These are phyloP conservation scores for Echinops telfairi DNA, from an alignment of 2,113 vertebrate genomes.

Conservation along the genomic window DNA sequence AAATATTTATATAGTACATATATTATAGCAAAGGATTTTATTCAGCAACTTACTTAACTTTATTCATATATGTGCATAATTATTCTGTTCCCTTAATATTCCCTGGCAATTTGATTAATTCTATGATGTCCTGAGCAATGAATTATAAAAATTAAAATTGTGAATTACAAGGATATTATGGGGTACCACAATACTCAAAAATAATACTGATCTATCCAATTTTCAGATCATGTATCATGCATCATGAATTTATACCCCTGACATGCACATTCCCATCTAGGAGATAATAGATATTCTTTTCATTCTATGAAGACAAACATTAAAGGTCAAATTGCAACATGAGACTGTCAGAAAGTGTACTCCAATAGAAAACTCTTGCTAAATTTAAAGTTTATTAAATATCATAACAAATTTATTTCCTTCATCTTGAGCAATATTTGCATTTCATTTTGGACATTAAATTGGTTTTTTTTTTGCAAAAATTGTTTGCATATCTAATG, in stretches of 20 bases:
- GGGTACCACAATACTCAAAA: neutral
- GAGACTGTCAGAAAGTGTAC: conserved; percentile 4
- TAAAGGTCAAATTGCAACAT: neutral
- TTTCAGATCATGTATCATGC: conserved; percentile 7
- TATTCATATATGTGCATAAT: neutral
- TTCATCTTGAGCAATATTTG: conserved; percentile 2
- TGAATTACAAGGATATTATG: conserved; percentile 20
- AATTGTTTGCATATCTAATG: conserved; percentile 10
- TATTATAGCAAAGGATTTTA: neutral
- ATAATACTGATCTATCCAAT: neutral
- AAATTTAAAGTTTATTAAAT: conserved; percentile 41
- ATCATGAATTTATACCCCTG: conserved; percentile 1
- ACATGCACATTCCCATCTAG: neutral
- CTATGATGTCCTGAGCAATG: neutral
- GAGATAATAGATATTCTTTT: neutral
- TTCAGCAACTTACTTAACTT: neutral
- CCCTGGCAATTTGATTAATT: neutral
- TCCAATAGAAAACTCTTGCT: neutral
- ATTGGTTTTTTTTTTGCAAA: conserved; percentile 41
- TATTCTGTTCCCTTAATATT: neutral
- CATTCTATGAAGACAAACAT: neutral
- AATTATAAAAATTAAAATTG: conserved; percentile 22
- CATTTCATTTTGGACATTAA: neutral
- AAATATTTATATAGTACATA: neutral
- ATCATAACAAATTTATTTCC: neutral